Percentiles rank a stretch among this genome's conserved stretches.
Evolutionary conservation across 2,888 invertebrate genomes (phyloP).

Genomic region (Frankliniella fusca): DNA sequence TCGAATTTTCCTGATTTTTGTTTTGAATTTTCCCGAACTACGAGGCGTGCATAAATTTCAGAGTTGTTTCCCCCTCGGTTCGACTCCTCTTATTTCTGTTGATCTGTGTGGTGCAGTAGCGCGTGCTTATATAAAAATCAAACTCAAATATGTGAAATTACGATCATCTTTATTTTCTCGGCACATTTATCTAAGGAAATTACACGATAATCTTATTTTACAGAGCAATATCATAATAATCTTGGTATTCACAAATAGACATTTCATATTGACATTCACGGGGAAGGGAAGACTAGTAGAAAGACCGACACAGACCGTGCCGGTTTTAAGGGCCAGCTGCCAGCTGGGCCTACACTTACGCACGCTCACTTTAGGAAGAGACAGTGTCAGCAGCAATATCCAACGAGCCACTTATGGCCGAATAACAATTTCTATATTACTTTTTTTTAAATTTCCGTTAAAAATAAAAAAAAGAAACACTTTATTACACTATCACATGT

Average conservation of each 20-base stretch:
- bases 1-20: no score
- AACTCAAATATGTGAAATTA: not conserved
- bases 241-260: conserved; percentile 23
- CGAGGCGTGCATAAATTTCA: no score
- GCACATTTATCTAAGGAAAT: not conserved
- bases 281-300: conserved; percentile 19
- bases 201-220: conserved; percentile 11
- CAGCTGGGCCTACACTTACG: not conserved
- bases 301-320: not conserved
- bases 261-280: conserved; percentile 19
- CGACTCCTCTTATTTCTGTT: not conserved
- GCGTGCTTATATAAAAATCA: not conserved
- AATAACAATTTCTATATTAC: not conserved
- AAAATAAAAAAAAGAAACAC: not conserved
- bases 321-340: not conserved
- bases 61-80: no score
- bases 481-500: not conserved
- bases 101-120: not conserved
- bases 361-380: not conserved
- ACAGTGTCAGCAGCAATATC: not conserved
- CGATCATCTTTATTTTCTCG: conserved; percentile 14
- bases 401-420: not conserved
- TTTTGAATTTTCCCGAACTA: no score
- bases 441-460: not conserved
- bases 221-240: not conserved